Evolutionary conservation across 2,888 invertebrate species (phyloP).

Genomic region (Euplexia lucipara): DNA sequence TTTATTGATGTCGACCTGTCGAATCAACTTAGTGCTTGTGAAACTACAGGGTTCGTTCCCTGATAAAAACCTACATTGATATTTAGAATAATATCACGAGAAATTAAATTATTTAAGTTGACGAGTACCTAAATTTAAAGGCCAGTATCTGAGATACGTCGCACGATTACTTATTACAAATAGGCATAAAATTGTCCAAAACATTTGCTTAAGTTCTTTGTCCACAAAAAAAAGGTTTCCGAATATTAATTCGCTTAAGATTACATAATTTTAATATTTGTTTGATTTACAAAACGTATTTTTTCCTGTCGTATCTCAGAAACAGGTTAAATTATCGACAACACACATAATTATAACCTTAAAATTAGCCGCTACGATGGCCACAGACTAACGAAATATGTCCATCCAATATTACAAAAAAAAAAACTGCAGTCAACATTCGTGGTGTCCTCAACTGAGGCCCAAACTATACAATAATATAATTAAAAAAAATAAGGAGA

Average conservation of each 20-base stretch:
- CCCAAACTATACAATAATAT: constrained; percentile 60
- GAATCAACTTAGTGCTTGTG: constrained; percentile 46
- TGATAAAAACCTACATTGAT: constrained; percentile 63
- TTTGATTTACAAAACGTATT: constrained; percentile 35
- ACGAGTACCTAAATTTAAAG: constrained; percentile 56
- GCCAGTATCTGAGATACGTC: constrained; percentile 54
- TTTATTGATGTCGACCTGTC: constrained; percentile 39
- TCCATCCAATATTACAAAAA: constrained; percentile 52
- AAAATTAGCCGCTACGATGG: constrained; percentile 65
- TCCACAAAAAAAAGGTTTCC: constrained; percentile 13
- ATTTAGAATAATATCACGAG: constrained; percentile 70
- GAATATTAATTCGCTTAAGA: constrained; percentile 25
- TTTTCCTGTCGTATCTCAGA: constrained; percentile 49
- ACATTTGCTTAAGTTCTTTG: constrained; percentile 35
- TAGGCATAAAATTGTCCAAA: constrained; percentile 34
- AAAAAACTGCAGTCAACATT: constrained; percentile 58
- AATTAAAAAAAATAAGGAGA: constrained; percentile 60
- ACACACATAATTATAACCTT: constrained; percentile 62
- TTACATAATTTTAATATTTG: constrained; percentile 38
- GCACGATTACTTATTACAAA: constrained; percentile 1
- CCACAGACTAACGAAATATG: constrained; percentile 58
- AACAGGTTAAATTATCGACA: constrained; percentile 54
- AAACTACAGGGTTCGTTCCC: constrained; percentile 55
- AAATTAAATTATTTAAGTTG: constrained; percentile 63
- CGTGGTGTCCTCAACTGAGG: constrained; percentile 47